These are phyloP conservation scores for Hyperopisus bebe DNA, from an alignment of 2,113 vertebrate genomes.

Conservation along the genomic window DNA sequence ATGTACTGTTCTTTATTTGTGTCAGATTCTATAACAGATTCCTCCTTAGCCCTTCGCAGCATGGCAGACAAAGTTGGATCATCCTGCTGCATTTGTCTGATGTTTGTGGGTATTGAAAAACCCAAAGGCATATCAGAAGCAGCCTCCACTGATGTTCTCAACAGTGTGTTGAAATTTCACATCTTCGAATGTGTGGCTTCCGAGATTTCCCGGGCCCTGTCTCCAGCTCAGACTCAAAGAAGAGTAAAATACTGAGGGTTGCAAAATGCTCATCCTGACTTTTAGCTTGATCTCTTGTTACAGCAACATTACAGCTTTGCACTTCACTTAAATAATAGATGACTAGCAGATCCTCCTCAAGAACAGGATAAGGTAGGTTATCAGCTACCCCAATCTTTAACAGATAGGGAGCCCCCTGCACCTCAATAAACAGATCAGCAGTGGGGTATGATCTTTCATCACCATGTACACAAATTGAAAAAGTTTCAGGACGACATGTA, in stretches of 20 bases:
- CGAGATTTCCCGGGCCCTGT: not conserved
- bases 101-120: not conserved
- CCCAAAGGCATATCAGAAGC: not conserved
- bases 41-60: not conserved
- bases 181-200: not conserved
- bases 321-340: not conserved
- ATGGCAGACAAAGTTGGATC: not conserved
- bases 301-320: not conserved
- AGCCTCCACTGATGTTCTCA: not conserved
- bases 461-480: conserved; percentile 4
- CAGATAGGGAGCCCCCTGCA: conserved; percentile 8
- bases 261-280: too few species aligned
- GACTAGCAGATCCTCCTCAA: not conserved
- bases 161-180: not conserved
- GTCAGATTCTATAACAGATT: too few species aligned
- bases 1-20: not conserved
- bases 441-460: conserved; percentile 9
- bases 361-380: not conserved
- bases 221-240: not conserved
- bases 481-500: not conserved
- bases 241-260: not conserved
- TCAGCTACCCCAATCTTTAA: not conserved
- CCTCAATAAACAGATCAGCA: conserved; percentile 2
- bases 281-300: not conserved
- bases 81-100: not conserved